These are phyloP conservation scores for Pseudopipra pipra DNA, from an alignment of 2,113 vertebrate species.

Conservation along the genomic window DNA sequence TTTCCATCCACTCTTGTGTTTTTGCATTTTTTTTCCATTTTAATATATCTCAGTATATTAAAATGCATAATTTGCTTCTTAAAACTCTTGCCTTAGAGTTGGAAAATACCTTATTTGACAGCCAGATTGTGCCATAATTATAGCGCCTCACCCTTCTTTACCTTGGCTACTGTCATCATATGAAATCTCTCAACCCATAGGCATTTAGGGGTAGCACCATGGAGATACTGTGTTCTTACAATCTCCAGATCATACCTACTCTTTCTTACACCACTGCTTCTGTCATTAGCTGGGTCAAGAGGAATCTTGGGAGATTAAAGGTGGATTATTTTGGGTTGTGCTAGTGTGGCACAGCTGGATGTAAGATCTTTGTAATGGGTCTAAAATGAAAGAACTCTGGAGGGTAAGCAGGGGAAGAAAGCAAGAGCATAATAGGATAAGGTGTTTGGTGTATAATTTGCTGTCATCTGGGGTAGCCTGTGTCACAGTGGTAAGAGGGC, in stretches of 20 bases:
- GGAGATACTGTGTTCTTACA: neutral
- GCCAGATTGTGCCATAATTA: conserved; percentile 17
- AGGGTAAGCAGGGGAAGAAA: neutral
- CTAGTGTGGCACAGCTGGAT: neutral
- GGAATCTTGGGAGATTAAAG: neutral
- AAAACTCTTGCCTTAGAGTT: neutral
- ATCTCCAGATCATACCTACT: neutral
- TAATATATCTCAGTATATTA: neutral
- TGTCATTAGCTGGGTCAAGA: neutral
- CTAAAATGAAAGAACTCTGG: neutral
- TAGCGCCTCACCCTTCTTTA: conserved; percentile 15
- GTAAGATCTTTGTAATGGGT: neutral
- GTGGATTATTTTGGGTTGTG: neutral
- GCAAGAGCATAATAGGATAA: neutral
- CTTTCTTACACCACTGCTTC: neutral
- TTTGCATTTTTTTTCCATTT: neutral
- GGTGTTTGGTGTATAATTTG: neutral
- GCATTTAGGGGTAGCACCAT: neutral
- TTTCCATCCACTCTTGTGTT: neutral
- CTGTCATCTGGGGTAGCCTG: neutral
- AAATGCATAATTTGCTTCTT: conserved; percentile 5
- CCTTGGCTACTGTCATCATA: neutral
- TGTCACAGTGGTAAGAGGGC: neutral
- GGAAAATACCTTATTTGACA: conserved; percentile 57
- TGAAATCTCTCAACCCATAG: neutral